A percentile compares a stretch with the other conserved stretches of the same genome.
phyloP scores from a whole-genome alignment of 2,113 vertebrate species.

The Ammodytes marinus region DNA sequence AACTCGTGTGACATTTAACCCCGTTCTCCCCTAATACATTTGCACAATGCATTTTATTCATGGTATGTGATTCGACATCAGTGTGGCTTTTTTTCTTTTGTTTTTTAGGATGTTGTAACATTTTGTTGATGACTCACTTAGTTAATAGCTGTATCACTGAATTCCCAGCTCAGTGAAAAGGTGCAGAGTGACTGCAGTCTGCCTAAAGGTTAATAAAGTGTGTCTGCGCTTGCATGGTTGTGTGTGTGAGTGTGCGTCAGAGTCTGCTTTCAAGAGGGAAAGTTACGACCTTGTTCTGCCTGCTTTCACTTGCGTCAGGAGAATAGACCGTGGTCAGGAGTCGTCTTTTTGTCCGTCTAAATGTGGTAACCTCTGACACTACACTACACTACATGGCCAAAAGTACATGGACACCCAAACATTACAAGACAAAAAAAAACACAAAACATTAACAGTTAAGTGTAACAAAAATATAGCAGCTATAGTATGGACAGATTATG shows the following conservation, averaged over 20 bases:
- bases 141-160: conserved; percentile 7
- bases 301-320: conserved; percentile 11
- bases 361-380: neutral
- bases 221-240: conserved; percentile 11
- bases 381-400: neutral
- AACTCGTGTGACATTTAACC: too few species aligned
- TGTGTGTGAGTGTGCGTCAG: conserved; percentile 23
- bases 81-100: neutral
- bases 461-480: neutral
- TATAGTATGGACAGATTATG: neutral
- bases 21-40: neutral
- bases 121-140: conserved; percentile 16
- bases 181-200: conserved; percentile 7
- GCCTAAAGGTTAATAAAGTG: conserved; percentile 28
- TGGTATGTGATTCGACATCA: neutral
- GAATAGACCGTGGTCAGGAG: too few species aligned
- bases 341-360: conserved; percentile 4
- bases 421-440: neutral
- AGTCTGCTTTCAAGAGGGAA: conserved; percentile 10
- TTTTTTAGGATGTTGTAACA: conserved; percentile 33
- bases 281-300: conserved; percentile 33
- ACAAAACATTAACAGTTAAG: neutral
- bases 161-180: conserved; percentile 15
- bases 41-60: neutral
- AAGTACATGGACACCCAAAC: neutral